Evolutionary conservation across 2,113 vertebrate genomes (phyloP), one percentile per base, ranked within the genome.

Genomic region (Tautogolabrus adspersus): DNA sequence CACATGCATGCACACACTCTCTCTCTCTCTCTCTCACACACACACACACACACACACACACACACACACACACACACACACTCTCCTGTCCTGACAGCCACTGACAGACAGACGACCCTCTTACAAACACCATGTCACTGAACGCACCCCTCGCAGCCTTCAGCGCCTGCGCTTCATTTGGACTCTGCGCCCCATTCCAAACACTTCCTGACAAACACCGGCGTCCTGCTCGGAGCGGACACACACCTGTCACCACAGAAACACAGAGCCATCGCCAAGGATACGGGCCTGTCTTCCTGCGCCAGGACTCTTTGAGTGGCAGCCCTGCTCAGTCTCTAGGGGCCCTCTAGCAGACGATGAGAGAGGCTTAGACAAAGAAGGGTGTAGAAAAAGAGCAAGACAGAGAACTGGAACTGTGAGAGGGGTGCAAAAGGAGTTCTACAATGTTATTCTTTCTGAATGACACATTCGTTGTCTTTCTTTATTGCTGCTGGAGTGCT

Each of bases 241-340:
- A 89, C 90, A 89, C 90, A 89, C 86, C 89, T 92, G 92, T 92
- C 92, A 91, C 89, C 87, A 75, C 60, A 54, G 83, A 83, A 85
- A 89, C 83, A 88, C 84, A 77, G 52, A 88, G 77, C 87, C 83
- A 62, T 92, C 89, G 89, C 88, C 87, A 83, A 72, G 86, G 87
- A 90, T 86, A 88, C 86, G 1, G 80, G 79, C 54, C 89, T 84
- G 88, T 86, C 86, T 87, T 86, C 83, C 67, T 75, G 68, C 42
- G 75, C 85, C 90, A 86, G 86, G 84, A 71, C 73, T 66, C 72
- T 81, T 66, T 88, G 79, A 87, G 79, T 70, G 81, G 86, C 70
- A 73, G 70, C 66, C 64, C 12, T 52, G 42, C 77, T 85, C 10
- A 23, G 15, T 92, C 91, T 88, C 87, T 18, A 72, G 91, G 78